These are phyloP conservation scores for Catajapyx aquilonaris DNA, from an alignment of 1,140 invertebrate species.

Conservation along the genomic window DNA sequence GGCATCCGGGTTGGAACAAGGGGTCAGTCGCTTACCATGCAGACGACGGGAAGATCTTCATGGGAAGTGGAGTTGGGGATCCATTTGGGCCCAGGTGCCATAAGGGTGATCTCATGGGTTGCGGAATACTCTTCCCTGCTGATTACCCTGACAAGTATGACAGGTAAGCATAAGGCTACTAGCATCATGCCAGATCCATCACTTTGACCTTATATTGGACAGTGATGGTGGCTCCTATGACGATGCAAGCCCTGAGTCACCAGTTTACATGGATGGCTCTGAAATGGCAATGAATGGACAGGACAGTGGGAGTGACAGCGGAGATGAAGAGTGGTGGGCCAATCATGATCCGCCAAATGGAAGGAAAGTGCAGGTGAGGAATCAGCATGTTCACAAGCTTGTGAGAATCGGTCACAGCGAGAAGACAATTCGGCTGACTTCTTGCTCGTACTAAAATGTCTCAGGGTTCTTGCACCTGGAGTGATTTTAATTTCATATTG, in stretches of 20 bases:
- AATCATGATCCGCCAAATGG: slow-evolving; percentile 11
- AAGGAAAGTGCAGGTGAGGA: slow-evolving; percentile 7
- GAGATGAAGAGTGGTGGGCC: slow-evolving; percentile 23
- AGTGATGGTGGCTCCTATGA: slow-evolving; percentile 12
- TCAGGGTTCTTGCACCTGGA: no score
- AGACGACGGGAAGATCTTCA: slow-evolving; percentile 37
- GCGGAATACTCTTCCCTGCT: slow-evolving; percentile 32
- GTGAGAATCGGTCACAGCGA: no score
- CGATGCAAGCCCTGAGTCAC: slow-evolving; percentile 9
- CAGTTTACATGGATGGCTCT: slow-evolving; percentile 15
- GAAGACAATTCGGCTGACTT: no score
- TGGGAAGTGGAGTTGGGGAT: slow-evolving; percentile 31
- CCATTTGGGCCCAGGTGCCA: slow-evolving; percentile 32
- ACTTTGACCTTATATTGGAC: neutral
- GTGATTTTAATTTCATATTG: neutral
- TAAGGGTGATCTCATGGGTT: slow-evolving; percentile 33
- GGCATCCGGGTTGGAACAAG: slow-evolving; percentile 35
- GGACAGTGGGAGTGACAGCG: slow-evolving; percentile 16
- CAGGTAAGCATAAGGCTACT: slow-evolving; percentile 2
- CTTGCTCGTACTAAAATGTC: no score
- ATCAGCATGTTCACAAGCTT: no score
- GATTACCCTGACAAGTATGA: slow-evolving; percentile 21
- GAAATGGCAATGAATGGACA: no score
- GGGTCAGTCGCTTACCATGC: slow-evolving; percentile 37
- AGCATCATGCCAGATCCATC: neutral